Percentiles rank a stretch among this genome's conserved stretches.
Evolutionary conservation across 2,888 invertebrate species (phyloP).

Genomic region (Megalurothrips usitatus): DNA sequence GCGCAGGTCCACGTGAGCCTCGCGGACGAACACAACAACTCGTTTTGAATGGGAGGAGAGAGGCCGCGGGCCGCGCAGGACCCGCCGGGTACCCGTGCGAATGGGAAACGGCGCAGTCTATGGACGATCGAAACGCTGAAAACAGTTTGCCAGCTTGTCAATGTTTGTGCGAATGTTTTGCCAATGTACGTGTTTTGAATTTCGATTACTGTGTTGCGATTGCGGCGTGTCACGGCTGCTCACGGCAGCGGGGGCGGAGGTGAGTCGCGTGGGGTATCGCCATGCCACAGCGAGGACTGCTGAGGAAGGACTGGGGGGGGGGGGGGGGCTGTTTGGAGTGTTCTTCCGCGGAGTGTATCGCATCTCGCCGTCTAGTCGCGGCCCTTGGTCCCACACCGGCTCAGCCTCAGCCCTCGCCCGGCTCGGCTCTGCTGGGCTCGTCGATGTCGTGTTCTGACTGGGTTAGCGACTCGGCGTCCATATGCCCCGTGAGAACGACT

Average conservation of each 20-base stretch:
- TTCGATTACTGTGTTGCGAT: no score
- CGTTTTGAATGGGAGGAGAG: no score
- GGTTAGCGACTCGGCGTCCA: conserved; percentile 13
- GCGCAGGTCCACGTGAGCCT: no score
- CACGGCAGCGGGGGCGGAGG: background rate
- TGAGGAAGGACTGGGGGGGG: background rate
- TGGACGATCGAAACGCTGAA: no score
- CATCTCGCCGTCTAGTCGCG: background rate
- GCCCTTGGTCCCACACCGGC: background rate
- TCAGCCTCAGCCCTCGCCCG: background rate
- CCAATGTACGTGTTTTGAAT: no score
- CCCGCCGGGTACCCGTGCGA: no score
- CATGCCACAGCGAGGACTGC: background rate
- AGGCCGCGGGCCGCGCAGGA: no score
- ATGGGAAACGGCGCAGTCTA: no score
- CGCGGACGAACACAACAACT: no score
- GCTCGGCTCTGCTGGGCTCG: background rate
- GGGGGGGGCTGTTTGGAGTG: background rate
- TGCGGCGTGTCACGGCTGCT: background rate
- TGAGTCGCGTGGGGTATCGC: background rate
- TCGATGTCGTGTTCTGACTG: conserved; percentile 22
- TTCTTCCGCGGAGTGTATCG: background rate
- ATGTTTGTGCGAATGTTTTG: no score
- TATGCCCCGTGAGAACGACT: conserved; percentile 21
- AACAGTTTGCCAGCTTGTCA: no score